Evolutionary conservation across 2,113 vertebrate genomes (phyloP).

Genomic region (Siphamia tubifer): DNA sequence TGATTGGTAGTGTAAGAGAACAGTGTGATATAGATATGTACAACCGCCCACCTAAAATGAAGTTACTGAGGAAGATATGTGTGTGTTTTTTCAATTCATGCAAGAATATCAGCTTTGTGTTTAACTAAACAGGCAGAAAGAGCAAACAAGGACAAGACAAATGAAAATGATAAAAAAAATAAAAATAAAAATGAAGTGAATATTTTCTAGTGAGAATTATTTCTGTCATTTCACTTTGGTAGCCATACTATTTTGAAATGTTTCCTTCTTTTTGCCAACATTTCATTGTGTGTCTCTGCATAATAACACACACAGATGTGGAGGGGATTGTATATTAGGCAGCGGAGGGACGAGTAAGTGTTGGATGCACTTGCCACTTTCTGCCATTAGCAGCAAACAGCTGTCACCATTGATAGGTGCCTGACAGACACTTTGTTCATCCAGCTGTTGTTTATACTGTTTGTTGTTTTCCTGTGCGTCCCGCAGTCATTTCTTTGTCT

Average conservation of each 20-base stretch:
- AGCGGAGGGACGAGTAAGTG: constrained; percentile 2
- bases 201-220: neutral
- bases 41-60: too few species aligned
- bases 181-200: too few species aligned
- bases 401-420: constrained; percentile 20
- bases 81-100: too few species aligned
- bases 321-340: neutral
- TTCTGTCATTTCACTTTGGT: neutral
- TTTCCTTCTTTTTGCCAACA: neutral
- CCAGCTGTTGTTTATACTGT: constrained; percentile 30
- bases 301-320: constrained; percentile 9
- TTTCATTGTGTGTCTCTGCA: neutral
- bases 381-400: constrained; percentile 15
- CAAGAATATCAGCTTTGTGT: too few species aligned
- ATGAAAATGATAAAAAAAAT: neutral
- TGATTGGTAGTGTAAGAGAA: too few species aligned
- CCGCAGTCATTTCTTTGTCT: too few species aligned
- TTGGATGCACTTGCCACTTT: constrained; percentile 5
- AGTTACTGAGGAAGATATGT: too few species aligned
- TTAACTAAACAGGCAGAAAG: too few species aligned
- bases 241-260: neutral
- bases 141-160: neutral
- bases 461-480: neutral
- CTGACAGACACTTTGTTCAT: constrained; percentile 11
- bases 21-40: too few species aligned